Evolutionary conservation across 2,113 vertebrate genomes (phyloP).

Genomic region (Piaya cayana): DNA sequence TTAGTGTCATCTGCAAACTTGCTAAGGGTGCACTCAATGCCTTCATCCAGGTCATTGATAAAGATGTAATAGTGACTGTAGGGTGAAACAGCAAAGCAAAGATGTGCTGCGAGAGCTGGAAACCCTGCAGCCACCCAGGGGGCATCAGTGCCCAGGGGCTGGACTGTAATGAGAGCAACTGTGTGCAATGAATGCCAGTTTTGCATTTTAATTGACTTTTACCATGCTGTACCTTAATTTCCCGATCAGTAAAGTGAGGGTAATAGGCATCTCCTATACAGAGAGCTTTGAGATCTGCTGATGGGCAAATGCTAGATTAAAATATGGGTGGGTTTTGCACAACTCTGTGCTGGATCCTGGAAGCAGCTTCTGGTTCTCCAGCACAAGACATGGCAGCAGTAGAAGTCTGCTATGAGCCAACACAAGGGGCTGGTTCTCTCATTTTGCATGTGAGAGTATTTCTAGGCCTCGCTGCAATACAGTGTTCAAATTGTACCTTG

Average conservation of each 20-base stretch:
- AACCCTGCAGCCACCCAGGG: not conserved
- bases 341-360: not conserved
- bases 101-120: not conserved
- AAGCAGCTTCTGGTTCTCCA: not conserved
- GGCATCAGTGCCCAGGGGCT: not conserved
- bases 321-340: not conserved
- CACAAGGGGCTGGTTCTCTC: not conserved
- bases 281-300: not conserved
- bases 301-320: not conserved
- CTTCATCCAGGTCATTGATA: too few relatives aligned
- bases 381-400: not conserved
- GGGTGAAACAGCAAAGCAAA: not conserved
- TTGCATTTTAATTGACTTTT: not conserved
- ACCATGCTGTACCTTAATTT: not conserved
- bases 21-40: too few relatives aligned
- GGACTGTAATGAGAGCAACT: not conserved
- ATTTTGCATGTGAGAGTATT: not conserved
- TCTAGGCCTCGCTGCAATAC: not conserved
- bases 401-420: not conserved
- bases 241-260: not conserved
- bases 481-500: not conserved
- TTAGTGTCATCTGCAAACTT: too few relatives aligned
- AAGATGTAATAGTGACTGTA: not conserved
- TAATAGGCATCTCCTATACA: not conserved
- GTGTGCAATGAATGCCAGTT: not conserved